phyloP scores from a whole-genome alignment of 2,113 vertebrate species.

The Coryphaenoides rupestris region DNA sequence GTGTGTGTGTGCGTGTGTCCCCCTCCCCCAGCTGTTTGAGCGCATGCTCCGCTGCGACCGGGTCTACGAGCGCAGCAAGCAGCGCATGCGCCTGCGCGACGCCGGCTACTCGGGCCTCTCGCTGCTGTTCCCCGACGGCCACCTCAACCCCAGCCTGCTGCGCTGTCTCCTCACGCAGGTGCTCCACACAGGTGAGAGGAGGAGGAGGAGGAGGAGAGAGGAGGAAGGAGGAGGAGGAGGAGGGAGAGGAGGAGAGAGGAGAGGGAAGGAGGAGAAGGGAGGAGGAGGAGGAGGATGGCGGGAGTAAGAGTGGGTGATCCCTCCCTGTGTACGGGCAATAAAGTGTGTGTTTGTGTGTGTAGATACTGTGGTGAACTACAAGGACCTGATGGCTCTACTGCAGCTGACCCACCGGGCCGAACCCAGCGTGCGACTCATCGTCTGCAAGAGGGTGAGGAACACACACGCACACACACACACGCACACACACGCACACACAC shows the following conservation, averaged over 20 bases:
- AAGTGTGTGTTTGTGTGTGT: constrained; percentile 1
- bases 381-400: constrained; percentile 89
- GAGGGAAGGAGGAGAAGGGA: too few relatives aligned
- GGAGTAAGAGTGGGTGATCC: too few relatives aligned
- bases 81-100: constrained; percentile 87
- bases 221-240: too few relatives aligned
- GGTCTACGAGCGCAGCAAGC: constrained; percentile 94
- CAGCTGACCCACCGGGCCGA: constrained; percentile 85
- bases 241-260: too few relatives aligned
- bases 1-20: neutral
- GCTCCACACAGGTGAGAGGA: constrained; percentile 82
- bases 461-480: neutral
- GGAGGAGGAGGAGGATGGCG: too few relatives aligned
- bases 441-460: constrained; percentile 89
- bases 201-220: too few relatives aligned
- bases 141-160: constrained; percentile 80
- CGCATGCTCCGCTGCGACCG: constrained; percentile 94
- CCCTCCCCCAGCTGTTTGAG: constrained; percentile 84
- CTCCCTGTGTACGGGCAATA: constrained; percentile 2
- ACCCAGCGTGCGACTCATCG: constrained; percentile 80
- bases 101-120: constrained; percentile 89
- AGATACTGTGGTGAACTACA: constrained; percentile 91
- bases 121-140: constrained; percentile 84
- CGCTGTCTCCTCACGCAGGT: constrained; percentile 91
- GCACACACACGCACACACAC: neutral